A percentile compares a stretch with the other conserved stretches of the same genome.
phyloP scores from a whole-genome alignment of 2,888 invertebrate genomes.

The Machimus atricapillus region DNA sequence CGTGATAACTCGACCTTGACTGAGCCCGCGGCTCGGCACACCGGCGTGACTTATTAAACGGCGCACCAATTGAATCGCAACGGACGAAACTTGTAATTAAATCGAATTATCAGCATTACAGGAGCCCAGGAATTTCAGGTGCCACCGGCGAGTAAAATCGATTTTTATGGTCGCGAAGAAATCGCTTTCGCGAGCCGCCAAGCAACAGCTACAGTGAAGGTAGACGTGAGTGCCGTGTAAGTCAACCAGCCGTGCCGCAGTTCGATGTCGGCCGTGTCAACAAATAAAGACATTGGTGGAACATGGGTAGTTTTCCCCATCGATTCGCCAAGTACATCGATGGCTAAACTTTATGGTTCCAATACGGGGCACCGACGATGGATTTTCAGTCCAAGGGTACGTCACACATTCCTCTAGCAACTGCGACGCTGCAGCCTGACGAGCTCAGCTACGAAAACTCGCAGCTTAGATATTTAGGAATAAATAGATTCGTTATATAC shows the following conservation, averaged over 20 bases:
- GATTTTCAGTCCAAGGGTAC: background rate
- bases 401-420: background rate
- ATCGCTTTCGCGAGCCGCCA: background rate
- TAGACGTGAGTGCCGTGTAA: background rate
- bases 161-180: background rate
- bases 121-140: background rate
- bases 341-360: background rate
- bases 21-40: background rate
- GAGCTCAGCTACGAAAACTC: background rate
- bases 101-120: slow-evolving; percentile 2
- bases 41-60: background rate
- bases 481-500: background rate
- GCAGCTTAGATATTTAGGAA: background rate
- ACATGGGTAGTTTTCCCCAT: background rate
- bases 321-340: background rate
- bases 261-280: background rate
- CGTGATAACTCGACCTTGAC: background rate
- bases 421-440: no score
- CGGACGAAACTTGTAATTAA: background rate
- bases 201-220: background rate
- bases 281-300: background rate
- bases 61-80: background rate
- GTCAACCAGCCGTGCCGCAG: background rate
- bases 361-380: background rate
- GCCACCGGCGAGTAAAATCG: background rate